phyloP scores from a whole-genome alignment of 2,888 invertebrate genomes.

The Ochropleura leucogaster region DNA sequence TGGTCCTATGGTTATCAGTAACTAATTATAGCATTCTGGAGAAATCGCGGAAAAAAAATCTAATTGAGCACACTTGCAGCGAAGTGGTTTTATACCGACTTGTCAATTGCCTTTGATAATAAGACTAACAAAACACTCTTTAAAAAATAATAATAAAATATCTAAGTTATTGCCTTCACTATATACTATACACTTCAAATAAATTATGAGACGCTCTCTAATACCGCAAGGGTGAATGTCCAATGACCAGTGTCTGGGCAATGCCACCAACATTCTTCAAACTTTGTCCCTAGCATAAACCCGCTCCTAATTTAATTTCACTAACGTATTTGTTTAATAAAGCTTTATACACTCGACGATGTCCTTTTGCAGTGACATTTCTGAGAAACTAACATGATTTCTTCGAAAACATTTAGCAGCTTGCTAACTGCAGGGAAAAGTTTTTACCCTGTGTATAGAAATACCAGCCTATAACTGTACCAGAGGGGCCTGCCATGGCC shows the following conservation, averaged over 20 bases:
- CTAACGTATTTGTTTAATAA: conserved; percentile 42
- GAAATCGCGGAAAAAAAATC: too few relatives aligned
- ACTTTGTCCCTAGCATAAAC: conserved; percentile 25
- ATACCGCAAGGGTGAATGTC: conserved; percentile 3
- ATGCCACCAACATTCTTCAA: conserved; percentile 12
- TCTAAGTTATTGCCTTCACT: not conserved
- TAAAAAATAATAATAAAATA: too few relatives aligned
- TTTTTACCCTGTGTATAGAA: conserved; percentile 24
- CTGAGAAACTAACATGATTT: conserved; percentile 39
- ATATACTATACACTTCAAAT: not conserved
- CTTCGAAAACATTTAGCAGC: conserved; percentile 43
- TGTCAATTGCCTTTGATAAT: too few relatives aligned
- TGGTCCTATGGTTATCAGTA: too few relatives aligned
- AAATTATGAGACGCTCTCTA: not conserved
- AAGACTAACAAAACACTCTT: too few relatives aligned
- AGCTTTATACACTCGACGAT: conserved; percentile 7
- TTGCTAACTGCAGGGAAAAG: conserved; percentile 35
- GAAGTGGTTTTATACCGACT: too few relatives aligned
- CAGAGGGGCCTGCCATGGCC: too few relatives aligned
- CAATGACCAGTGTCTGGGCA: not conserved
- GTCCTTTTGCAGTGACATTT: conserved; percentile 32
- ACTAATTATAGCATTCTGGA: too few relatives aligned
- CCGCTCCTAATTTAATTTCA: conserved; percentile 34
- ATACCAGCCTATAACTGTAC: too few relatives aligned
- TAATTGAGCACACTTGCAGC: too few relatives aligned